Percentiles rank a stretch among this genome's conserved stretches.
Evolutionary conservation across 2,797 vertebrate species (phyloP).

Genomic region (Eulemur mongoz): DNA sequence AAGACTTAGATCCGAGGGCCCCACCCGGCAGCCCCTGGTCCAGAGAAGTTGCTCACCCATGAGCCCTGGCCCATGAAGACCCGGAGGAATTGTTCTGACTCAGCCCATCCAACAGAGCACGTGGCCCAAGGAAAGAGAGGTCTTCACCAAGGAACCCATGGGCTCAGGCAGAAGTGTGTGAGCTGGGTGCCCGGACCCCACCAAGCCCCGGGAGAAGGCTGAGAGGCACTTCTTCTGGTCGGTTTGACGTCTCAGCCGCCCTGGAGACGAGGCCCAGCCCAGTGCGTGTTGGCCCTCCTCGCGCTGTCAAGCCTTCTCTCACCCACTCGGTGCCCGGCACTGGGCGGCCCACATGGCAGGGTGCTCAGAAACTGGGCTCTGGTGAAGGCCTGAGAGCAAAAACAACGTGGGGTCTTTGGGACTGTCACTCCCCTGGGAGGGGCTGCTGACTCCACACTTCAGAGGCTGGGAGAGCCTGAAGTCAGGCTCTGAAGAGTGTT

Average conservation of each 20-base stretch:
- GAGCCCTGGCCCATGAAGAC: no score
- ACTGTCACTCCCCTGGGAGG: fast-evolving
- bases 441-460: background rate
- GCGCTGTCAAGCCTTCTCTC: background rate
- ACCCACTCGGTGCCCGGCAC: fast-evolving
- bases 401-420: fast-evolving
- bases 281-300: fast-evolving
- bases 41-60: background rate
- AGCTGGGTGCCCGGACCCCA: fast-evolving
- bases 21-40: fast-evolving
- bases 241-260: background rate
- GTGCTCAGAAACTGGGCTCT: background rate
- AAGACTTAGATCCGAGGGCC: background rate
- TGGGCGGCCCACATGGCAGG: background rate
- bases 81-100: background rate
- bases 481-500: background rate
- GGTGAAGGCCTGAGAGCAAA: background rate
- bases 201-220: no score
- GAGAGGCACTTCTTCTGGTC: background rate
- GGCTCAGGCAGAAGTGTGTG: background rate
- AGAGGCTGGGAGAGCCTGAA: fast-evolving
- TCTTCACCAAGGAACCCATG: background rate
- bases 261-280: background rate
- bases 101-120: background rate
- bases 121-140: background rate